These are phyloP conservation scores for Acanthococcus lagerstroemiae DNA, from an alignment of 2,888 invertebrate species.

Conservation along the genomic window DNA sequence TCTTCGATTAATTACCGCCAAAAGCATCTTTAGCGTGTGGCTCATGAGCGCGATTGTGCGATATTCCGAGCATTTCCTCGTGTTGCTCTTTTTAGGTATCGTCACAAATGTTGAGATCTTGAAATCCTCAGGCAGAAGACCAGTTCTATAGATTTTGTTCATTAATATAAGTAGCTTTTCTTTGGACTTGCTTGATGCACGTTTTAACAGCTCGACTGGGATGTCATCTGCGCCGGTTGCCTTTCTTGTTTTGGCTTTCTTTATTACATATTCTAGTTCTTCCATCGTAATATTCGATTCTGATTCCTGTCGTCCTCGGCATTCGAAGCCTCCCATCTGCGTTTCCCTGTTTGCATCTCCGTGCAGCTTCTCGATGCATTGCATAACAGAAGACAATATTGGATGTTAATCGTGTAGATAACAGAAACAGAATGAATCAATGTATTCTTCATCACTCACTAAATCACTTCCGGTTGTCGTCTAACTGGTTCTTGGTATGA, in stretches of 20 bases:
- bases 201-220: neutral
- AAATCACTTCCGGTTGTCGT: too few species aligned
- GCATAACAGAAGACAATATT: too few species aligned
- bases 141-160: neutral
- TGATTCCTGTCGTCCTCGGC: neutral
- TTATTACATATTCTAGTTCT: neutral
- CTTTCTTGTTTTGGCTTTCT: neutral
- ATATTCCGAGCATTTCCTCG: conserved; percentile 33
- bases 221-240: neutral
- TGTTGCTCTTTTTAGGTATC: conserved; percentile 33
- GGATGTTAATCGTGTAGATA: too few species aligned
- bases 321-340: neutral
- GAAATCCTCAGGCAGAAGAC: conserved; percentile 9
- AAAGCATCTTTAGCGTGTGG: conserved; percentile 34
- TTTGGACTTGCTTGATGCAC: neutral
- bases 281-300: neutral
- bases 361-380: neutral
- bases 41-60: conserved; percentile 35
- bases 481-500: too few species aligned
- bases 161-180: neutral
- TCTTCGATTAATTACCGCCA: conserved; percentile 31
- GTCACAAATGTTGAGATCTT: conserved; percentile 30
- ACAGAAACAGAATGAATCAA: too few species aligned
- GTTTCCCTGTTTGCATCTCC: neutral
- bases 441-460: too few species aligned